Percentiles rank a stretch among this genome's conserved stretches.
phyloP scores from a whole-genome alignment of 1,140 invertebrate genomes.

The Uloborus diversus region DNA sequence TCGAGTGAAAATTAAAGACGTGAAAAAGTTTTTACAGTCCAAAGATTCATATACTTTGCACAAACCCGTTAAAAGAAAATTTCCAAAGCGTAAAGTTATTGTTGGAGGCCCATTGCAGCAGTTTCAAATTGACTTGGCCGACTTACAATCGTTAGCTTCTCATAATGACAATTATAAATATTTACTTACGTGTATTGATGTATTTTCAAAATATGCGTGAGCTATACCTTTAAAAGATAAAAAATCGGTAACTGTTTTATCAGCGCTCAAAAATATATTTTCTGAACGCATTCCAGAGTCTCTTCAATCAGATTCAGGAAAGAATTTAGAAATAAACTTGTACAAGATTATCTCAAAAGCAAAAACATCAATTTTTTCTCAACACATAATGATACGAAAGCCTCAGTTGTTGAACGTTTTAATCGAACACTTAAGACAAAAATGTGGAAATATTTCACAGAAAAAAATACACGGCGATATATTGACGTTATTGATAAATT shows the following conservation, averaged over 20 bases:
- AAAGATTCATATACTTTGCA: constrained; percentile 60
- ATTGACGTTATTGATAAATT: constrained; percentile 63
- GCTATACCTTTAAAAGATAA: constrained; percentile 58
- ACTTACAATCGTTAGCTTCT: constrained; percentile 51
- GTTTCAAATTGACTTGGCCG: constrained; percentile 60
- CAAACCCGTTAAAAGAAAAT: constrained; percentile 58
- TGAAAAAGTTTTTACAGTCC: constrained; percentile 48
- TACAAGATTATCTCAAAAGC: constrained; percentile 48
- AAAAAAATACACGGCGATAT: constrained; percentile 65
- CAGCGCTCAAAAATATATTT: constrained; percentile 56
- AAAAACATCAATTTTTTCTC: constrained; percentile 59
- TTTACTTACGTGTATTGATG: constrained; percentile 60
- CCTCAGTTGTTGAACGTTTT: too few species aligned
- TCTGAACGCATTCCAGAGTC: constrained; percentile 3
- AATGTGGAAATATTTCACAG: constrained; percentile 66
- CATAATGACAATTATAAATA: constrained; percentile 58
- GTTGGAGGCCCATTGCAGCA: constrained; percentile 56
- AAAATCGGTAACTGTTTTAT: constrained; percentile 16
- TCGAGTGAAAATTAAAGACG: neutral
- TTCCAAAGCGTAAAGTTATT: constrained; percentile 47
- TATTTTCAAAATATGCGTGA: constrained; percentile 60
- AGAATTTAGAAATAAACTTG: constrained; percentile 43
- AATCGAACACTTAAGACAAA: too few species aligned
- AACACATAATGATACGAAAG: too few species aligned
- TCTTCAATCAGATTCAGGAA: too few species aligned